Conservation (phyloP, 2,113 vertebrate genomes). For the Hemibagrus wyckioides region DNA sequence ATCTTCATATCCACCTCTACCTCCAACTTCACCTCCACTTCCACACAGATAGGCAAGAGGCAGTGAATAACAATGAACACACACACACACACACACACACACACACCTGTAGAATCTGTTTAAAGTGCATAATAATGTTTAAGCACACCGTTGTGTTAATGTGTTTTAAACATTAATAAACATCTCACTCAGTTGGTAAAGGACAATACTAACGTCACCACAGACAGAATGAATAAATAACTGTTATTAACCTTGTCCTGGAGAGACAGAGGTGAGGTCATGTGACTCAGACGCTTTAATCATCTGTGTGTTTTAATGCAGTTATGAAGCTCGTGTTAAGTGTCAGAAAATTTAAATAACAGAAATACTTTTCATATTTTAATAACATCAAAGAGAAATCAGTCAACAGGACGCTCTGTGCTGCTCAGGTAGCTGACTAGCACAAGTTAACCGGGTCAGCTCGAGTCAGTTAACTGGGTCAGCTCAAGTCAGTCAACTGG, state of each 20-base stretch:
- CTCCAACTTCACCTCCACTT: too few species aligned
- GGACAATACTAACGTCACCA: neutral
- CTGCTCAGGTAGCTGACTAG: neutral
- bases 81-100: conserved; percentile 10
- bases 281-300: too few species aligned
- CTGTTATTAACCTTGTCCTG: neutral
- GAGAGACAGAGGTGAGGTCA: neutral
- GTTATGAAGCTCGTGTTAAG: too few species aligned
- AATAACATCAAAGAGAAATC: neutral
- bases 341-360: too few species aligned
- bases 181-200: too few species aligned
- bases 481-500: too few species aligned
- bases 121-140: neutral
- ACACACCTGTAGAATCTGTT: neutral
- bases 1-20: too few species aligned
- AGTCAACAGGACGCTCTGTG: neutral
- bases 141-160: too few species aligned
- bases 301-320: too few species aligned
- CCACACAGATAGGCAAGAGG: neutral
- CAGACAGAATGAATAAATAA: neutral
- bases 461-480: too few species aligned
- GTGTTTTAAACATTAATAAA: too few species aligned
- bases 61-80: neutral
- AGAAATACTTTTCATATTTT: neutral
- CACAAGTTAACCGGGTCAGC: too few species aligned